A percentile compares a stretch with the other conserved stretches of the same genome.
phyloP scores from a whole-genome alignment of 2,113 vertebrate genomes.

The Pluvialis apricaria region DNA sequence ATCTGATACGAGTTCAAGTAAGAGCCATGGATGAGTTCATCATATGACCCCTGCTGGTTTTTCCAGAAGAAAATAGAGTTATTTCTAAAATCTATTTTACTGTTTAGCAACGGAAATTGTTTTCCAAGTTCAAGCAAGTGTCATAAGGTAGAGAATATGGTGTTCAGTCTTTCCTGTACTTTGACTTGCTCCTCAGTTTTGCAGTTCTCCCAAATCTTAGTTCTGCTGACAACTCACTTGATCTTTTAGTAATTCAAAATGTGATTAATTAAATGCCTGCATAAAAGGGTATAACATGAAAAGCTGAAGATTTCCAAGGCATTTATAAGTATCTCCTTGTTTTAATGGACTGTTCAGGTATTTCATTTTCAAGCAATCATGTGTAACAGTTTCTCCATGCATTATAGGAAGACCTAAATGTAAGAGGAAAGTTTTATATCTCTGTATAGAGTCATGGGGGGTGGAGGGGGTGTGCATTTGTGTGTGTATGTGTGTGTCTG shows the following conservation, averaged over 20 bases:
- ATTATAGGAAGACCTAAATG: neutral
- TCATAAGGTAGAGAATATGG: neutral
- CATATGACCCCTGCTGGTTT: neutral
- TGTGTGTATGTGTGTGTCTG: neutral
- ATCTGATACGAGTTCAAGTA: neutral
- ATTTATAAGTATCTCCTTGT: neutral
- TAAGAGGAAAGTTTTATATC: neutral
- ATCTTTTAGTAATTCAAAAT: neutral
- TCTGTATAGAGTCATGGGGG: neutral
- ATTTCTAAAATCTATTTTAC: neutral
- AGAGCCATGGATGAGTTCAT: neutral
- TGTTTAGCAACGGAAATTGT: neutral
- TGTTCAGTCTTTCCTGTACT: neutral
- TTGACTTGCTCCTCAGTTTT: neutral
- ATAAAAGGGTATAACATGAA: neutral
- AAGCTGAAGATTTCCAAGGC: neutral
- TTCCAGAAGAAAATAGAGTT: neutral
- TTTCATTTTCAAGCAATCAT: neutral
- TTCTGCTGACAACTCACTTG: neutral
- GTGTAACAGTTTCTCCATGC: neutral
- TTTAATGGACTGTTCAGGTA: neutral
- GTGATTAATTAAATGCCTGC: neutral
- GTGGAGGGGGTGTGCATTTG: neutral
- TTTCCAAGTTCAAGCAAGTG: neutral
- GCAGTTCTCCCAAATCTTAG: neutral